These are phyloP conservation scores for Caenorhabditis becei DNA, from an alignment of 2,888 invertebrate genomes.

Conservation along the genomic window DNA sequence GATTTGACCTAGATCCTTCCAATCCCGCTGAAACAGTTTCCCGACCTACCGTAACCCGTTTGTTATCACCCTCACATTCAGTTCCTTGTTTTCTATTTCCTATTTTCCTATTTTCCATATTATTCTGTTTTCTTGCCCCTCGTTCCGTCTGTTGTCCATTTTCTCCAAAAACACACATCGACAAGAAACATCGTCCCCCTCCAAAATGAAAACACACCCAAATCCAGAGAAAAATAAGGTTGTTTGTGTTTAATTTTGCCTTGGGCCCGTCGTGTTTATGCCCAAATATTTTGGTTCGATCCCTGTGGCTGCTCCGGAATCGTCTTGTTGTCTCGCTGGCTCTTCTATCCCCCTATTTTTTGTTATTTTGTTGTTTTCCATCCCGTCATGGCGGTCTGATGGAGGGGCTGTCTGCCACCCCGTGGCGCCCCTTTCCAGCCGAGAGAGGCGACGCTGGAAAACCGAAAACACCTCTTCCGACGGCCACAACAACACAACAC, in stretches of 20 bases:
- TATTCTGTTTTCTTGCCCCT: constrained; percentile 2
- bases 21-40: too few relatives aligned
- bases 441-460: neutral
- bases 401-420: constrained; percentile 5
- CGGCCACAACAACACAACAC: constrained; percentile 35
- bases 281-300: constrained; percentile 26
- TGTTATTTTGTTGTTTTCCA: constrained; percentile 45
- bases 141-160: constrained; percentile 9
- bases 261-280: constrained; percentile 21
- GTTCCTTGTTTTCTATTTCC: constrained; percentile 24
- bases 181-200: neutral
- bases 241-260: constrained; percentile 45
- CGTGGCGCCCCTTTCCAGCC: constrained; percentile 2
- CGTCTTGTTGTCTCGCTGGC: constrained; percentile 23
- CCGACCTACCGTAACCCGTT: constrained; percentile 6
- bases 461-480: constrained; percentile 40
- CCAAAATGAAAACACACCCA: constrained; percentile 7
- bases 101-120: constrained; percentile 12
- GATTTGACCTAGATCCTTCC: too few relatives aligned
- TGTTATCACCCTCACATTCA: constrained; percentile 14
- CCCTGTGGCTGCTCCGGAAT: constrained; percentile 9
- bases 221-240: constrained; percentile 34
- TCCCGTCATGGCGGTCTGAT: constrained; percentile 22
- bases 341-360: constrained; percentile 28
- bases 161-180: too few relatives aligned